These are phyloP conservation scores for Sparus aurata DNA, from an alignment of 2,797 vertebrate species.

Conservation along the genomic window DNA sequence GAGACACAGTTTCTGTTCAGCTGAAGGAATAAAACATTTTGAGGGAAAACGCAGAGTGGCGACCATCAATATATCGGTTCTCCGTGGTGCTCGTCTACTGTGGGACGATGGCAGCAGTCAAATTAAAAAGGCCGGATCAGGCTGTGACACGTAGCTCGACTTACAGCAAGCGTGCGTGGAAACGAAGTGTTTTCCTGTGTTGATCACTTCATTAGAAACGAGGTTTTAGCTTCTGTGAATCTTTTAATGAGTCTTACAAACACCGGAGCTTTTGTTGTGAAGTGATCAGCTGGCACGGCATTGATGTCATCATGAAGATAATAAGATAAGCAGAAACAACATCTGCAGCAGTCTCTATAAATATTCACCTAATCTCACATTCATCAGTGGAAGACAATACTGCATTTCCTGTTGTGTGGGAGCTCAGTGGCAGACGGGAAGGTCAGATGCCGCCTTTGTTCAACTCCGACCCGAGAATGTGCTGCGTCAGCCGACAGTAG, in stretches of 20 bases:
- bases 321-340: slow-evolving; percentile 3
- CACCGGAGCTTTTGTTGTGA: neutral
- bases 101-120: too few species aligned
- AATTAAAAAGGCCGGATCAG: too few species aligned
- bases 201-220: neutral
- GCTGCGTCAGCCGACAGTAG: neutral
- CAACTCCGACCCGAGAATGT: neutral
- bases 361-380: neutral
- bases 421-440: neutral
- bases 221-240: neutral
- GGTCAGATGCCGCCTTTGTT: slow-evolving; percentile 1
- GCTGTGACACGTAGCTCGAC: too few species aligned
- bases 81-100: too few species aligned
- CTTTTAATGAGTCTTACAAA: slow-evolving; percentile 3
- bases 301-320: slow-evolving; percentile 14
- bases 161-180: too few species aligned
- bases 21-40: neutral
- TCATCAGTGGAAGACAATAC: neutral
- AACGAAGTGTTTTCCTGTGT: neutral
- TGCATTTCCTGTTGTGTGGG: neutral
- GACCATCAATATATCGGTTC: too few species aligned
- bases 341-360: neutral
- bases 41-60: too few species aligned
- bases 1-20: too few species aligned
- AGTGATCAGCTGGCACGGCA: neutral